phyloP scores from a whole-genome alignment of 2,888 invertebrate species.

The Rhimphoctona megacephalus region DNA sequence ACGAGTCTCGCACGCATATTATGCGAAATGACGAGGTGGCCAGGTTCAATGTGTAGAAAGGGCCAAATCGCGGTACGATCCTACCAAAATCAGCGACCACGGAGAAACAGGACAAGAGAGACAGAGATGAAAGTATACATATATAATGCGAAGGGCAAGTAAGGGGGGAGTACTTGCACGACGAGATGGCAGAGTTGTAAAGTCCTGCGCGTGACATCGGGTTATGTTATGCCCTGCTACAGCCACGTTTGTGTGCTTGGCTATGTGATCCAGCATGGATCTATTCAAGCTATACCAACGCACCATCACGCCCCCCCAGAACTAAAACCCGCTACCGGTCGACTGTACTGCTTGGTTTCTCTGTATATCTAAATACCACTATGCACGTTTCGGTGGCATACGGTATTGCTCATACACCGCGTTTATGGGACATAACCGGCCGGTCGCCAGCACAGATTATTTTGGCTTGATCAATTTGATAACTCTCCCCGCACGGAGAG shows the following conservation, averaged over 20 bases:
- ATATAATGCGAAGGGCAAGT: conserved; percentile 61
- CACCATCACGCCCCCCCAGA: conserved; percentile 60
- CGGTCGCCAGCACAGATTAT: conserved; percentile 83
- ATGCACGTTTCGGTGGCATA: conserved; percentile 80
- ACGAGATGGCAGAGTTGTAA: conserved; percentile 84
- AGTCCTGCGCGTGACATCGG: conserved; percentile 84
- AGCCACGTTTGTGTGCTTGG: conserved; percentile 75
- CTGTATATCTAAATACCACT: conserved; percentile 66
- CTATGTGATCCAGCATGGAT: conserved; percentile 74
- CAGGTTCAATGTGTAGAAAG: conserved; percentile 39
- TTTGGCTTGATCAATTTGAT: conserved; percentile 85
- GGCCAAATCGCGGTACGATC: conserved; percentile 54
- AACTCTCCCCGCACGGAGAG: conserved; percentile 81
- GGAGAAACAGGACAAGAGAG: conserved; percentile 36
- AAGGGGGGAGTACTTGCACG: conserved; percentile 71
- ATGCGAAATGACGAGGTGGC: conserved; percentile 67
- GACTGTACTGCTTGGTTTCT: conserved; percentile 73
- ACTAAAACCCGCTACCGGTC: conserved; percentile 59
- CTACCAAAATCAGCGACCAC: conserved; percentile 22
- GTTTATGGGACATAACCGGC: conserved; percentile 84
- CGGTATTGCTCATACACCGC: conserved; percentile 83
- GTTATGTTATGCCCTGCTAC: conserved; percentile 81
- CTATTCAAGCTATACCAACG: conserved; percentile 65
- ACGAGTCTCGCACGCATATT: conserved; percentile 61
- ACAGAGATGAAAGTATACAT: conserved; percentile 24